These are phyloP conservation scores for Lemur catta DNA, from an alignment of 2,797 vertebrate genomes.

Conservation along the genomic window DNA sequence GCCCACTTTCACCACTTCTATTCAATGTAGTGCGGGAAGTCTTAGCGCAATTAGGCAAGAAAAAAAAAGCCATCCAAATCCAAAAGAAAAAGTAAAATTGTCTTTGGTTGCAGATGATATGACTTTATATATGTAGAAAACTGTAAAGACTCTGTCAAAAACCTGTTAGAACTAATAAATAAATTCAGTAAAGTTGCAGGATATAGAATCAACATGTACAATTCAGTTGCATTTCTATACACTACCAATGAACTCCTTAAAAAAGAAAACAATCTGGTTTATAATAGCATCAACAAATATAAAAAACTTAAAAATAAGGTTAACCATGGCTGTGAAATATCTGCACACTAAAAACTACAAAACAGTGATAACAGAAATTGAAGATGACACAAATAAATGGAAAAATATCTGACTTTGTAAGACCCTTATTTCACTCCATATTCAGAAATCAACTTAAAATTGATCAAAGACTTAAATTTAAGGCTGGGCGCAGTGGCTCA, in stretches of 20 bases:
- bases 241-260: background rate
- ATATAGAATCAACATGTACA: background rate
- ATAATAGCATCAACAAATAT: background rate
- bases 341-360: too few relatives aligned
- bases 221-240: background rate
- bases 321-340: too few relatives aligned
- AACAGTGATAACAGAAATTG: too few relatives aligned
- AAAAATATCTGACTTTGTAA: too few relatives aligned
- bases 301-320: background rate
- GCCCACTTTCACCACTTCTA: too few relatives aligned
- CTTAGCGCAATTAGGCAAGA: background rate
- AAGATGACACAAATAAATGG: too few relatives aligned
- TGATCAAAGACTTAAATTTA: too few relatives aligned
- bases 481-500: too few relatives aligned
- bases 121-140: background rate
- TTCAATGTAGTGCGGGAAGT: background rate
- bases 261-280: background rate
- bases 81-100: background rate
- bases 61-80: background rate
- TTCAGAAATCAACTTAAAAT: background rate
- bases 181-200: background rate
- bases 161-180: background rate
- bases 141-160: background rate
- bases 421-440: background rate
- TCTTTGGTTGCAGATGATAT: background rate